Evolutionary conservation across 2,888 invertebrate genomes (phyloP).

Genomic region (Acleris holmiana): DNA sequence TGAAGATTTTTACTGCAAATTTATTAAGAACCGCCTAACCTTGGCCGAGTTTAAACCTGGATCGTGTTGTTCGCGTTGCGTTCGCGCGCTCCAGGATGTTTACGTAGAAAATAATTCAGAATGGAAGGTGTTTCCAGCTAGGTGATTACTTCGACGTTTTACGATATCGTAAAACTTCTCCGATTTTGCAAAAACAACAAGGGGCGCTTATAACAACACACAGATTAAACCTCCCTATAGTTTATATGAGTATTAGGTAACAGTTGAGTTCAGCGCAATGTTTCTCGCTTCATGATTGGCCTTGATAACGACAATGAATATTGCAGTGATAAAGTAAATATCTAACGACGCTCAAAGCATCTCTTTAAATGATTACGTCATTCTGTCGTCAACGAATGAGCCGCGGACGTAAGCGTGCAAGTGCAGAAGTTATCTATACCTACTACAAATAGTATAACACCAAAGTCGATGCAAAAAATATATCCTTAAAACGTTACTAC

Average conservation of each 20-base stretch:
- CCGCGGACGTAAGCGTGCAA: conserved; percentile 27
- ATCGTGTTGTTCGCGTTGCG: conserved; percentile 57
- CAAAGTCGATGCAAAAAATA: too few relatives aligned
- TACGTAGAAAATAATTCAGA: conserved; percentile 54
- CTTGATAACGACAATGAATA: conserved; percentile 45
- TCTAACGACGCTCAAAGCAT: conserved; percentile 38
- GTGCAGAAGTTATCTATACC: background rate
- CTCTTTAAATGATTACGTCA: conserved; percentile 61
- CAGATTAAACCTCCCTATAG: conserved; percentile 20
- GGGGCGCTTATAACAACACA: conserved; percentile 35
- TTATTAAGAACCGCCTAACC: conserved; percentile 47
- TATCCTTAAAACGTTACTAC: too few relatives aligned
- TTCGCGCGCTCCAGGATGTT: conserved; percentile 56
- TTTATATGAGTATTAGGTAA: conserved; percentile 18
- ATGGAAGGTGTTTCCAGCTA: conserved; percentile 44
- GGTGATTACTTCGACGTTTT: conserved; percentile 42
- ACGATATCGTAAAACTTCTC: conserved; percentile 44
- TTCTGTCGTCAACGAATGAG: conserved; percentile 51
- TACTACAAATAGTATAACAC: too few relatives aligned
- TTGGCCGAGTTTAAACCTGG: conserved; percentile 69
- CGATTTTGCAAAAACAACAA: conserved; percentile 41
- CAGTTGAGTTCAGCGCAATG: conserved; percentile 24
- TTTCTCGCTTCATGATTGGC: conserved; percentile 38
- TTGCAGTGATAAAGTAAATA: conserved; percentile 45
- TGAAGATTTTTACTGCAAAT: conserved; percentile 19